Percentiles rank a stretch among this genome's conserved stretches.
Conservation (phyloP, 2,797 vertebrate species). For the Toxotes lorentzi region DNA sequence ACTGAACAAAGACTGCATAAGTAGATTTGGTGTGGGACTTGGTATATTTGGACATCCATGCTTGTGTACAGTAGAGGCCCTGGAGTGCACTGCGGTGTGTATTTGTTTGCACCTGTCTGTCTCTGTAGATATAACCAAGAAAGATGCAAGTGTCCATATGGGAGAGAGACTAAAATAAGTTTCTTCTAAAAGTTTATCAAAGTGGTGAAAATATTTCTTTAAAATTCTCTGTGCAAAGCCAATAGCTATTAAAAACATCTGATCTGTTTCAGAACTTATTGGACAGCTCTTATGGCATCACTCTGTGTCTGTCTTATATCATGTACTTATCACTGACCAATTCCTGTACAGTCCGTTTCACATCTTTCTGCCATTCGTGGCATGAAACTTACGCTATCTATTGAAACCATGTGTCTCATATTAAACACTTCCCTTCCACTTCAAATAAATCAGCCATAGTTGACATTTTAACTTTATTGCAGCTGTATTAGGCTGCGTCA, state of each 20-base stretch:
- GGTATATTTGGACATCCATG: constrained; percentile 68
- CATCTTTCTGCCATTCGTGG: constrained; percentile 80
- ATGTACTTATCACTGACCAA: constrained; percentile 81
- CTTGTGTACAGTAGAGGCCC: constrained; percentile 70
- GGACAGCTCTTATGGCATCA: constrained; percentile 53
- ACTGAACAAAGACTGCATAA: constrained; percentile 62
- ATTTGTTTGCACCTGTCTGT: constrained; percentile 74
- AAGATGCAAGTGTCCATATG: constrained; percentile 37
- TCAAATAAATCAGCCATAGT: constrained; percentile 87
- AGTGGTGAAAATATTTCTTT: constrained; percentile 6
- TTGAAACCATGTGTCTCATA: constrained; percentile 87
- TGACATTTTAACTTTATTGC: constrained; percentile 86
- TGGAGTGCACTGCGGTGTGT: constrained; percentile 53
- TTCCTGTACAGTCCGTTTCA: constrained; percentile 77
- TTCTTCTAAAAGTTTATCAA: constrained; percentile 17
- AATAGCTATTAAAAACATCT: constrained; percentile 29
- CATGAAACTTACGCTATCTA: constrained; percentile 82
- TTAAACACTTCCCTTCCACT: constrained; percentile 89
- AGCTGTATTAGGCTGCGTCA: constrained; percentile 78
- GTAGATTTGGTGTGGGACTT: constrained; percentile 58
- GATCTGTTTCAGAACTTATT: constrained; percentile 26
- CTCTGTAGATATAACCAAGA: constrained; percentile 57
- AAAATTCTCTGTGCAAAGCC: constrained; percentile 8
- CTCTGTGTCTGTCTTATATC: constrained; percentile 77
- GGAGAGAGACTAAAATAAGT: constrained; percentile 22